These are phyloP conservation scores for Anoura caudifer DNA, from an alignment of 2,113 vertebrate genomes.

Conservation along the genomic window DNA sequence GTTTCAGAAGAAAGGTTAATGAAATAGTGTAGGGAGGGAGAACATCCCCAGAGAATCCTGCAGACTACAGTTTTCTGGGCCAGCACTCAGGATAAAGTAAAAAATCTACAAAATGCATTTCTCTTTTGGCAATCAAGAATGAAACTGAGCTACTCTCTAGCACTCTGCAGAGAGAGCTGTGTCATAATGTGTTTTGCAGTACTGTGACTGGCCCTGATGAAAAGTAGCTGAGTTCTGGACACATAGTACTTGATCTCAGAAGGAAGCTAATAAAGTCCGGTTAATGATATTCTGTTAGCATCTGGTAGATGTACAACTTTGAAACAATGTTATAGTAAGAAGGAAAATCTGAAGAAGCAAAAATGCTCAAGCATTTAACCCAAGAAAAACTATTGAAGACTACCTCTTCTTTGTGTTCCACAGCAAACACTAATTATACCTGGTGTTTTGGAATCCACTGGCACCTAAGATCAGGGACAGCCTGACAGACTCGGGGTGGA, in stretches of 20 bases:
- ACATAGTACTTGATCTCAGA: neutral
- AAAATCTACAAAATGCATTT: neutral
- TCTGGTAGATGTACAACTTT: neutral
- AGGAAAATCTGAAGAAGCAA: neutral
- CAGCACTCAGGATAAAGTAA: neutral
- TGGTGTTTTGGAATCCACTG: neutral
- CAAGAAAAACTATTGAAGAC: neutral
- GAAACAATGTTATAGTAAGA: neutral
- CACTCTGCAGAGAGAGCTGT: neutral
- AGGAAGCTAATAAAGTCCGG: neutral
- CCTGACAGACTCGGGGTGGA: neutral
- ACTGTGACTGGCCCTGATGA: neutral
- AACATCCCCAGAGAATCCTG: constrained; percentile 72
- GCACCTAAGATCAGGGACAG: neutral
- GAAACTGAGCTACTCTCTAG: neutral
- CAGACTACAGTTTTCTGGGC: constrained; percentile 62
- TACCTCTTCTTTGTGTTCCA: neutral
- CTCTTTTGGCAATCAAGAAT: constrained; percentile 19
- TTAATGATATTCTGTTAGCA: neutral
- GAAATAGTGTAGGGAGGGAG: constrained; percentile 69
- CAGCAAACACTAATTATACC: neutral
- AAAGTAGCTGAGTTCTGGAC: neutral
- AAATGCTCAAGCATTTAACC: neutral
- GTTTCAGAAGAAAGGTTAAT: constrained; percentile 80
- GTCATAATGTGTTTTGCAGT: neutral